phyloP scores from a whole-genome alignment of 2,888 invertebrate species.

The Nebria brevicollis region DNA sequence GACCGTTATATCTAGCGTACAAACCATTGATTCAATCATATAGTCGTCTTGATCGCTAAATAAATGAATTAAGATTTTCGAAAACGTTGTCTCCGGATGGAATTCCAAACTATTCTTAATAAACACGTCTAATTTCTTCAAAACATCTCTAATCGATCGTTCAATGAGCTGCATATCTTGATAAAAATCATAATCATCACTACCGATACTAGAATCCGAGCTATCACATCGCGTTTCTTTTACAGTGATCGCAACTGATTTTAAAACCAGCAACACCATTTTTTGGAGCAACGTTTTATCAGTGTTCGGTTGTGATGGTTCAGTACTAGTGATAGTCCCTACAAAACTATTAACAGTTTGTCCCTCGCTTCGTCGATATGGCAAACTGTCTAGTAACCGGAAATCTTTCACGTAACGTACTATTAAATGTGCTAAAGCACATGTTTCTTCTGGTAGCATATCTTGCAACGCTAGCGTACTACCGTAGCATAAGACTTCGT shows the following conservation, averaged over 20 bases:
- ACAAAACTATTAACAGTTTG: constrained; percentile 62
- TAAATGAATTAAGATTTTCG: constrained; percentile 87
- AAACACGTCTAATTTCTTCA: constrained; percentile 83
- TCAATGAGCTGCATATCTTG: constrained; percentile 91
- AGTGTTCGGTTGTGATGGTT: constrained; percentile 61
- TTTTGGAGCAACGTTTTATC: constrained; percentile 86
- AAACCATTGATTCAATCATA: constrained; percentile 91
- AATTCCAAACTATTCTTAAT: constrained; percentile 84
- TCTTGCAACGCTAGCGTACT: constrained; percentile 90
- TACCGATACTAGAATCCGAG: constrained; percentile 82
- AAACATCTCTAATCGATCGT: constrained; percentile 83
- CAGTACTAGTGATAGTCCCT: constrained; percentile 59
- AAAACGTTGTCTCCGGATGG: constrained; percentile 87
- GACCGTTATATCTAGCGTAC: constrained; percentile 87
- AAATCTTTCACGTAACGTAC: constrained; percentile 88
- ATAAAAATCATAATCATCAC: constrained; percentile 85
- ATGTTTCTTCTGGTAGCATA: constrained; percentile 87
- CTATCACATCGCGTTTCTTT: constrained; percentile 90
- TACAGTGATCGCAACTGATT: constrained; percentile 89
- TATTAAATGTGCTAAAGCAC: constrained; percentile 84
- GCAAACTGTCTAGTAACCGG: constrained; percentile 72
- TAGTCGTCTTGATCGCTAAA: constrained; percentile 93
- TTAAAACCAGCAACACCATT: constrained; percentile 85
- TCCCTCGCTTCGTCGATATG: constrained; percentile 59
- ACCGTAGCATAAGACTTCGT: constrained; percentile 91